Evolutionary conservation across 35 echinoderm and acorn worm genomes (phyloP).

Genomic region (Lytechinus pictus): DNA sequence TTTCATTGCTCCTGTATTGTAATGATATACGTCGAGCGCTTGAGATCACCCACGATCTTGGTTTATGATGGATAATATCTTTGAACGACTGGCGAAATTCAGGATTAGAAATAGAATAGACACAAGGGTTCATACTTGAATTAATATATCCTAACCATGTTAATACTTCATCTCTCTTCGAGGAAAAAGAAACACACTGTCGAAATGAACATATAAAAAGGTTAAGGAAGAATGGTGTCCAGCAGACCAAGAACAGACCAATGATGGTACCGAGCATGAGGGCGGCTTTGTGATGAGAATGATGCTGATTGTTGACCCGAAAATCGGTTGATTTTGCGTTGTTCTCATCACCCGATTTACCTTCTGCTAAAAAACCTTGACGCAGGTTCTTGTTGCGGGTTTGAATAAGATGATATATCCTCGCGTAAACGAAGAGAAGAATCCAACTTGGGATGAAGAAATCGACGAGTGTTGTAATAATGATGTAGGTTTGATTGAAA

Average conservation of each 20-base stretch:
- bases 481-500: not conserved
- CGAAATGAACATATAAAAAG: slow-evolving; percentile 20
- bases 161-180: slow-evolving; percentile 5
- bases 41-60: not conserved
- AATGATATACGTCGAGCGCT: not conserved
- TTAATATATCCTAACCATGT: slow-evolving; percentile 52
- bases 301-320: not conserved
- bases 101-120: slow-evolving; percentile 50
- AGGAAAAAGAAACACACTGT: not conserved
- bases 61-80: not conserved
- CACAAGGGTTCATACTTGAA: slow-evolving; percentile 35
- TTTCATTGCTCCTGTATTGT: not conserved
- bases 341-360: not conserved
- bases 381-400: slow-evolving; percentile 35
- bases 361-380: not conserved
- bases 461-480: not conserved
- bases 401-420: not conserved
- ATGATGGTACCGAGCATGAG: slow-evolving; percentile 49
- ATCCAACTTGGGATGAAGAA: slow-evolving; percentile 43
- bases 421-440: slow-evolving; percentile 41
- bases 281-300: slow-evolving; percentile 25
- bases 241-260: slow-evolving; percentile 43
- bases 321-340: not conserved
- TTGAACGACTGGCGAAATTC: slow-evolving; percentile 43
- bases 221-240: slow-evolving; percentile 41